Conservation (phyloP, 1,140 invertebrate genomes). For the Episyrphus balteatus region DNA sequence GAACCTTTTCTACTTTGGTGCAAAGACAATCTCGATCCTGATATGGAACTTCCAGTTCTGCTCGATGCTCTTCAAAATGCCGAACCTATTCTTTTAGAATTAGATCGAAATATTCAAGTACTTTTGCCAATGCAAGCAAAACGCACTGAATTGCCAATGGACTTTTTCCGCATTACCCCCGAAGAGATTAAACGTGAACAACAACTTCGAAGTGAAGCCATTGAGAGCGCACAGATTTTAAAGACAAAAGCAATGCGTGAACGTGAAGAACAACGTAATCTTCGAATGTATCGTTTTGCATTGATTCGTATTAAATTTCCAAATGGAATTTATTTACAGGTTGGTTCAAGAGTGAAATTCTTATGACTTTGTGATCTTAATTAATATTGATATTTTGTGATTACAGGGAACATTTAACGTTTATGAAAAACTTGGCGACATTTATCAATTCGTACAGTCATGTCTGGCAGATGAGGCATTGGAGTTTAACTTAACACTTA, state of each 20-base stretch:
- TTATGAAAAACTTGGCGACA: conserved; percentile 57
- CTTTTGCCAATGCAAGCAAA: conserved; percentile 61
- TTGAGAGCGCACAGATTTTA: conserved; percentile 70
- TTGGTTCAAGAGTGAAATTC: conserved; percentile 31
- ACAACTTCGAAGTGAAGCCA: conserved; percentile 58
- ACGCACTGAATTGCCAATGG: conserved; percentile 60
- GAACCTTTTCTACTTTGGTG: conserved; percentile 29
- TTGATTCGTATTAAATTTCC: conserved; percentile 78
- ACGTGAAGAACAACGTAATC: conserved; percentile 65
- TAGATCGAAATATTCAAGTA: conserved; percentile 79
- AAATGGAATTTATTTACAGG: conserved; percentile 71
- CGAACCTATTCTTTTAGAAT: conserved; percentile 67
- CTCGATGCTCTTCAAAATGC: conserved; percentile 65
- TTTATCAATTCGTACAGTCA: conserved; percentile 62
- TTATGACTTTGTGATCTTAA: conserved; percentile 2
- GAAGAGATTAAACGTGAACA: conserved; percentile 81
- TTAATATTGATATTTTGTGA: not conserved
- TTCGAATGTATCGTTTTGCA: conserved; percentile 73
- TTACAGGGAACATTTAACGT: conserved; percentile 69
- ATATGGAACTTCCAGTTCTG: conserved; percentile 45
- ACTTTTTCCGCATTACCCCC: conserved; percentile 66
- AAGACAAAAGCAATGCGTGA: conserved; percentile 89
- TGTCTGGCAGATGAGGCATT: conserved; percentile 52
- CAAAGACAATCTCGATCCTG: conserved; percentile 17
- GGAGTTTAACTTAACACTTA: conserved; percentile 53